phyloP scores from a whole-genome alignment of 2,888 invertebrate genomes.

The Pecten maximus region DNA sequence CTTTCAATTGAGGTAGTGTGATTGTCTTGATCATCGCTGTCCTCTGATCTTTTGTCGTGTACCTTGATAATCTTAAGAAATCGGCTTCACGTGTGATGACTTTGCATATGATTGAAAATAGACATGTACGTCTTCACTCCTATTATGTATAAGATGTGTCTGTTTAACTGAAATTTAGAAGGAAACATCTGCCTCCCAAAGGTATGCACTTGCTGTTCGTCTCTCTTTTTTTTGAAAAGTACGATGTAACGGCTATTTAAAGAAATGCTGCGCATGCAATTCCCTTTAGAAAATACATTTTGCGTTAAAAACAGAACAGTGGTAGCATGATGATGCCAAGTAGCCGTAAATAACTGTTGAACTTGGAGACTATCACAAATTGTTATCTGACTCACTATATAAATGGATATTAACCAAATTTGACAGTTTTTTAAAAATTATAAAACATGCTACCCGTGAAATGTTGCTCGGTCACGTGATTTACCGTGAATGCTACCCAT shows the following conservation, averaged over 20 bases:
- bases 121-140: conserved; percentile 54
- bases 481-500: too few relatives aligned
- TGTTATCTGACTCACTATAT: too few relatives aligned
- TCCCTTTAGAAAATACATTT: conserved; percentile 51
- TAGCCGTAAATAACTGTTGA: conserved; percentile 55
- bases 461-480: too few relatives aligned
- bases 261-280: conserved; percentile 56
- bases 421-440: too few relatives aligned
- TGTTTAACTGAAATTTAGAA: conserved; percentile 54
- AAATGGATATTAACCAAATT: too few relatives aligned
- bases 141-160: conserved; percentile 57
- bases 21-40: conserved; percentile 45
- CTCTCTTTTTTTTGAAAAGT: conserved; percentile 56
- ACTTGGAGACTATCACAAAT: too few relatives aligned
- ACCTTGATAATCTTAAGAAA: conserved; percentile 45
- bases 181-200: conserved; percentile 58
- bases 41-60: conserved; percentile 45
- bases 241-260: conserved; percentile 58
- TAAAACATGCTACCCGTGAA: too few relatives aligned
- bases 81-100: conserved; percentile 47
- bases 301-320: conserved; percentile 57
- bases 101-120: conserved; percentile 48
- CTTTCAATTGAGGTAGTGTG: conserved; percentile 46
- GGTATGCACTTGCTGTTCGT: conserved; percentile 54
- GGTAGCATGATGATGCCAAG: conserved; percentile 55